A percentile compares a stretch with the other conserved stretches of the same genome.
Evolutionary conservation across 92 coral and sea anemone species (phyloP).

Genomic region (Isaurus tuberculatus): DNA sequence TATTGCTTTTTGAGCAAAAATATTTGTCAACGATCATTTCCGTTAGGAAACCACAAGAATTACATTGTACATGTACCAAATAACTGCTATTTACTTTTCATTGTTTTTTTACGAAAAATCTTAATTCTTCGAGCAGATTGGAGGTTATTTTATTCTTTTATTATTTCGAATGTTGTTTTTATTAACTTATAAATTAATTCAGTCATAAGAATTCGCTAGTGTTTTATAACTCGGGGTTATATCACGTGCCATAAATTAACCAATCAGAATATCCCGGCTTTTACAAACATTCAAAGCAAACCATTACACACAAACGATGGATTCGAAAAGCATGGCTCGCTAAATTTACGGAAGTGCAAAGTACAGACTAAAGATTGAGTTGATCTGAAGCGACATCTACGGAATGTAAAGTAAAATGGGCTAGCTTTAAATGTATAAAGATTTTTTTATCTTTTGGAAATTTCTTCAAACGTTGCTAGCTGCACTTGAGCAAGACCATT

Average conservation of each 20-base stretch:
- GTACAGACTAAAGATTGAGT: neutral
- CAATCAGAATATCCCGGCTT: conserved; percentile 48
- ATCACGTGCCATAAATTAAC: conserved; percentile 35
- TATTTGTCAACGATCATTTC: too few relatives aligned
- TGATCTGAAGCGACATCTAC: neutral
- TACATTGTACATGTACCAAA: too few relatives aligned
- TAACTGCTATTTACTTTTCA: too few relatives aligned
- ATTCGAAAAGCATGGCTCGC: conserved; percentile 15
- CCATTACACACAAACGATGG: neutral
- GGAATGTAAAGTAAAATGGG: conserved; percentile 22
- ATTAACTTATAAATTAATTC: neutral
- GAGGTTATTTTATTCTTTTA: too few relatives aligned
- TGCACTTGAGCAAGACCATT: neutral
- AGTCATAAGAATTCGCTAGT: neutral
- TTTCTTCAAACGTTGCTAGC: too few relatives aligned
- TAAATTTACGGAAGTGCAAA: conserved; percentile 17
- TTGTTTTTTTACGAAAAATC: too few relatives aligned
- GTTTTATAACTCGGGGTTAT: neutral
- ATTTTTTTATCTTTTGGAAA: too few relatives aligned
- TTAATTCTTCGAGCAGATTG: too few relatives aligned
- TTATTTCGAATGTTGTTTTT: neutral
- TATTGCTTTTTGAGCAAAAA: too few relatives aligned
- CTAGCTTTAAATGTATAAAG: too few relatives aligned
- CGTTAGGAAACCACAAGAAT: too few relatives aligned
- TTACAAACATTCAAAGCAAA: conserved; percentile 45